Base-by-base conservation (phyloP, 2,888 invertebrate species). In the Exocentrus adspersus region DNA sequence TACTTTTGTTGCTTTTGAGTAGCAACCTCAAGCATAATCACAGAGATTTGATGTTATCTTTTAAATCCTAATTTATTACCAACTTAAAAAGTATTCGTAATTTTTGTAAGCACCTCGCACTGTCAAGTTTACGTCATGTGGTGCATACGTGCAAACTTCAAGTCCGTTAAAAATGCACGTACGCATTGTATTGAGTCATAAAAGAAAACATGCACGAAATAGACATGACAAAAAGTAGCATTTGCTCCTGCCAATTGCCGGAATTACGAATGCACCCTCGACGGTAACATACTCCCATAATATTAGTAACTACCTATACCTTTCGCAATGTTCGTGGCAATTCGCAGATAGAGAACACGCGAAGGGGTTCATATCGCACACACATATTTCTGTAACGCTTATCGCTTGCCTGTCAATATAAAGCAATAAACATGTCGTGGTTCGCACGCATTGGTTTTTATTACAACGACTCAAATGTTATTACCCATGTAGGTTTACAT, bases 301-400 rank as follows among this genome's bases (percentile, higher is more conserved):
- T 57, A 57, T 57, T 57, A 57, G 57, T 57, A n/a, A n/a, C n/a
- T n/a, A 46, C 46, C 32, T 32, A 24, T 32, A 19, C 57, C 24
- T 63, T 62, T 57, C 46, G 48, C 53, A 65, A 65, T 60, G 57
- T 60, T 65, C 63, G 61, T 59, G 63, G 63, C 65, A 63, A 63
- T 68, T 68, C 52, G 65, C 68, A 48, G 58, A 68, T 61, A 30
- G 24, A 50, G 37, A 50, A 50, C 63, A 65, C 61, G 65, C 61
- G 50, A 65, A 56, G 57, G 57, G 57, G 57, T 57, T 45, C 30
- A 46, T 42, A 46, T 57, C 30, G 45, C 57, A 46, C 57, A 20
- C 45, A 41, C 43, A 46, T 57, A 30, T 45, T 28, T 17, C 56
- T 56, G 14, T 14, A 43, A 16, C 43, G 17, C 17, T 16, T 41